phyloP scores from a whole-genome alignment of 2,888 invertebrate species.

The Leistus spinibarbis region DNA sequence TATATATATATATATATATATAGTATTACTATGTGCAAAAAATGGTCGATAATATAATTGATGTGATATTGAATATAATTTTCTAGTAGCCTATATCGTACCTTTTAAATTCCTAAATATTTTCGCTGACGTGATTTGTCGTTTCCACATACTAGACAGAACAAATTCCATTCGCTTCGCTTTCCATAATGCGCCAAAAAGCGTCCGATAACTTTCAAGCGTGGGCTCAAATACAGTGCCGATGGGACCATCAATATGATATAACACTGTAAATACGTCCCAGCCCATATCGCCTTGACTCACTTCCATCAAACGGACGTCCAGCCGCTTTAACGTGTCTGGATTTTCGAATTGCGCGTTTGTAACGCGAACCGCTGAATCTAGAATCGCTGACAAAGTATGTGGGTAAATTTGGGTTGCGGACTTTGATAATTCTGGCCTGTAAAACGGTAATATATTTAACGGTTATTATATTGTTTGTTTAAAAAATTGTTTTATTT shows the following conservation, averaged over 20 bases:
- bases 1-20: constrained; percentile 9
- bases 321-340: constrained; percentile 86
- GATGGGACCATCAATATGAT: constrained; percentile 87
- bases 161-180: constrained; percentile 89
- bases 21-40: constrained; percentile 2
- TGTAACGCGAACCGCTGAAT: constrained; percentile 86
- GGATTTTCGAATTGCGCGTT: constrained; percentile 93
- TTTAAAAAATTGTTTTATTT: too few species aligned
- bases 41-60: too few species aligned
- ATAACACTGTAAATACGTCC: constrained; percentile 83
- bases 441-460: too few species aligned
- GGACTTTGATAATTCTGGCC: constrained; percentile 86
- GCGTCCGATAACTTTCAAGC: constrained; percentile 77
- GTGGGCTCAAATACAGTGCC: constrained; percentile 80
- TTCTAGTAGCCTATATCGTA: too few species aligned
- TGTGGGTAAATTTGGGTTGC: constrained; percentile 86
- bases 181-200: constrained; percentile 88
- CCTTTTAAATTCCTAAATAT: constrained; percentile 71
- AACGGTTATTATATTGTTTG: too few species aligned
- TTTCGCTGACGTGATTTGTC: constrained; percentile 78
- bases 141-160: constrained; percentile 81
- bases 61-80: too few species aligned
- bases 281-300: constrained; percentile 79
- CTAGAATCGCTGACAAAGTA: constrained; percentile 83
- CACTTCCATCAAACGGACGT: constrained; percentile 65